These are phyloP conservation scores for Yponomeuta evonymella DNA, from an alignment of 2,888 invertebrate species.

Conservation along the genomic window DNA sequence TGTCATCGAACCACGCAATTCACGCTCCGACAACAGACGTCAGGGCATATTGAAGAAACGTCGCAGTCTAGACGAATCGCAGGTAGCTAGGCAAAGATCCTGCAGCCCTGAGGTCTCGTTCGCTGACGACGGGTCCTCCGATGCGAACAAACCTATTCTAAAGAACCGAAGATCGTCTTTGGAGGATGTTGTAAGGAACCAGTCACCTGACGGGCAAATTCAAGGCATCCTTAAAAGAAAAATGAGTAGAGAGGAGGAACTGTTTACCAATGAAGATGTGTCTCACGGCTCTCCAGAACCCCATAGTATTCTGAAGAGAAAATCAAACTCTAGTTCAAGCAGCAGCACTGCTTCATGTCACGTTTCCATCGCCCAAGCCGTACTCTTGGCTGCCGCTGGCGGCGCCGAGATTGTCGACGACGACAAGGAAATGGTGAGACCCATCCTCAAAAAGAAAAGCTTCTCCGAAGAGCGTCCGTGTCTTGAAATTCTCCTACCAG, in stretches of 20 bases:
- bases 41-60: constrained; percentile 90
- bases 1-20: constrained; percentile 80
- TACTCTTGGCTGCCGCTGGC: constrained; percentile 79
- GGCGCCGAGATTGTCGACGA: constrained; percentile 74
- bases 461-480: constrained; percentile 81
- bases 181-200: constrained; percentile 80
- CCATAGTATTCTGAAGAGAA: constrained; percentile 87
- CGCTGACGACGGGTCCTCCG: constrained; percentile 72
- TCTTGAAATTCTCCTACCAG: constrained; percentile 58
- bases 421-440: constrained; percentile 79
- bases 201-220: constrained; percentile 80
- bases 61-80: constrained; percentile 87
- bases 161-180: constrained; percentile 83
- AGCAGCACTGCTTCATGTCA: constrained; percentile 79
- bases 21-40: constrained; percentile 74
- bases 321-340: constrained; percentile 82
- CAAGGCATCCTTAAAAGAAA: constrained; percentile 83
- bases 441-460: constrained; percentile 90
- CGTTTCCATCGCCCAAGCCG: constrained; percentile 81
- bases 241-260: constrained; percentile 79
- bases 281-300: constrained; percentile 81
- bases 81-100: constrained; percentile 80
- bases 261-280: constrained; percentile 74
- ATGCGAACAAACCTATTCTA: constrained; percentile 79
- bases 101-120: constrained; percentile 82